Conservation (phyloP, 1,140 invertebrate species). For the Danaus melanippus region DNA sequence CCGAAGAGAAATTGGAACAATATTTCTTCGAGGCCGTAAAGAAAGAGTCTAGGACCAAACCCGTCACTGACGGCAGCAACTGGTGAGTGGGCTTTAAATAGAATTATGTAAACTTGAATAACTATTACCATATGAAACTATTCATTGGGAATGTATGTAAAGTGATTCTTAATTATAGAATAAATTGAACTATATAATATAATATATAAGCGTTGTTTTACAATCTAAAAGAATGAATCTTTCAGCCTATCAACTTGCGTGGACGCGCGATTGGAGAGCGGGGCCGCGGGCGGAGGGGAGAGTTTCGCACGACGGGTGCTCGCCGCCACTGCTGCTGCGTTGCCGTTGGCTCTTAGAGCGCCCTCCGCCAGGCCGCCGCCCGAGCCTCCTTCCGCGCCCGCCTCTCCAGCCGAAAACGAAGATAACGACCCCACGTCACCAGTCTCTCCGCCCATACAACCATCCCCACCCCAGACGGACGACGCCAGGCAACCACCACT, state of each 20-base stretch:
- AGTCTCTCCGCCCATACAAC: slow-evolving; percentile 35
- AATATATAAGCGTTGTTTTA: too few relatives aligned
- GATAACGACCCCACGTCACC: slow-evolving; percentile 22
- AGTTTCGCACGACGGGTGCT: slow-evolving; percentile 79
- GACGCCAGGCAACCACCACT: slow-evolving; percentile 33
- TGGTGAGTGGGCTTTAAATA: slow-evolving; percentile 12
- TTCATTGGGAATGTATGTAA: too few relatives aligned
- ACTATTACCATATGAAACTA: too few relatives aligned
- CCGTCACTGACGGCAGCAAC: slow-evolving; percentile 25
- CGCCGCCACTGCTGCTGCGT: slow-evolving; percentile 41
- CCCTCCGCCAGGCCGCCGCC: slow-evolving; percentile 23
- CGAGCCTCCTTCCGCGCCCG: slow-evolving; percentile 13
- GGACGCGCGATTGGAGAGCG: slow-evolving; percentile 83
- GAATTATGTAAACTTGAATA: too few relatives aligned
- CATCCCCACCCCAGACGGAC: slow-evolving; percentile 5
- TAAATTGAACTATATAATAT: too few relatives aligned
- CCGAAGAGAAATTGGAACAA: slow-evolving; percentile 48
- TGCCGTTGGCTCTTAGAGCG: slow-evolving; percentile 37
- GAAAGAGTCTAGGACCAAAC: slow-evolving; percentile 40
- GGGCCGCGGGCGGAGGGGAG: slow-evolving; percentile 79
- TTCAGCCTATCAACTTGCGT: slow-evolving; percentile 47
- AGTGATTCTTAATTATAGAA: too few relatives aligned
- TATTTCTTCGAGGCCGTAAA: slow-evolving; percentile 46
- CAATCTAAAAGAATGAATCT: not conserved
- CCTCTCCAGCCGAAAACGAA: slow-evolving; percentile 10